These are phyloP conservation scores for Chrysopilus asiliformis DNA, from an alignment of 2,888 invertebrate species.

Conservation along the genomic window DNA sequence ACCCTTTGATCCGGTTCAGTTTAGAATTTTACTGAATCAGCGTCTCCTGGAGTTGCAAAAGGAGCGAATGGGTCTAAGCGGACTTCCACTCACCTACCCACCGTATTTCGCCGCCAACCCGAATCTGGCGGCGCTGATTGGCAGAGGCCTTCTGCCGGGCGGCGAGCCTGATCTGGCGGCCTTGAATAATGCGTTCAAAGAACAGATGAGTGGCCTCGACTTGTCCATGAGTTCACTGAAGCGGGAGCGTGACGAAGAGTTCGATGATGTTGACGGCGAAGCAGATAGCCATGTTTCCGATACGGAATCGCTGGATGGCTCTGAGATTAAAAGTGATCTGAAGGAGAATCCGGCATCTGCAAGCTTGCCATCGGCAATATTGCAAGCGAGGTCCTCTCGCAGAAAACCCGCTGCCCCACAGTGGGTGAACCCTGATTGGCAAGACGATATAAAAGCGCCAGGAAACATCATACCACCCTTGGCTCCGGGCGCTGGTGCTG, in stretches of 20 bases:
- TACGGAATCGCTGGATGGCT: conserved; percentile 20
- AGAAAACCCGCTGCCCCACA: conserved; percentile 94
- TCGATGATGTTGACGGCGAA: conserved; percentile 50
- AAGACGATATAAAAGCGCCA: conserved; percentile 43
- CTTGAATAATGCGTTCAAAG: conserved; percentile 50
- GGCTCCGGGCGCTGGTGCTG: conserved; percentile 27
- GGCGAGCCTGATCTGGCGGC: conserved; percentile 44
- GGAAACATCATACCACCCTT: too few relatives aligned
- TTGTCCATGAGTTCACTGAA: conserved; percentile 71
- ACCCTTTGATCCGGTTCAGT: conserved; percentile 85
- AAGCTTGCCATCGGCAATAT: conserved; percentile 33
- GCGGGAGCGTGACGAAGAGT: conserved; percentile 45
- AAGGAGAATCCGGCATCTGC: conserved; percentile 29
- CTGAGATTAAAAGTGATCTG: conserved; percentile 18
- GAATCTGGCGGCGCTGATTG: conserved; percentile 62
- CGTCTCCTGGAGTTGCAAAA: conserved; percentile 76
- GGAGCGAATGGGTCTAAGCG: conserved; percentile 65
- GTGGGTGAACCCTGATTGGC: conserved; percentile 94
- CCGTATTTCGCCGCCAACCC: conserved; percentile 67
- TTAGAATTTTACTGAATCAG: conserved; percentile 77
- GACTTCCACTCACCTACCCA: conserved; percentile 61
- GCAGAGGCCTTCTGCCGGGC: conserved; percentile 49
- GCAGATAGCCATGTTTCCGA: conserved; percentile 38
- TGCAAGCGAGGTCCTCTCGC: conserved; percentile 45
- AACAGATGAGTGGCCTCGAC: conserved; percentile 74